Percentiles rank a stretch among this genome's conserved stretches.
Conservation (phyloP, 2,888 invertebrate species). For the Cataglyphis rosenhaueri region DNA sequence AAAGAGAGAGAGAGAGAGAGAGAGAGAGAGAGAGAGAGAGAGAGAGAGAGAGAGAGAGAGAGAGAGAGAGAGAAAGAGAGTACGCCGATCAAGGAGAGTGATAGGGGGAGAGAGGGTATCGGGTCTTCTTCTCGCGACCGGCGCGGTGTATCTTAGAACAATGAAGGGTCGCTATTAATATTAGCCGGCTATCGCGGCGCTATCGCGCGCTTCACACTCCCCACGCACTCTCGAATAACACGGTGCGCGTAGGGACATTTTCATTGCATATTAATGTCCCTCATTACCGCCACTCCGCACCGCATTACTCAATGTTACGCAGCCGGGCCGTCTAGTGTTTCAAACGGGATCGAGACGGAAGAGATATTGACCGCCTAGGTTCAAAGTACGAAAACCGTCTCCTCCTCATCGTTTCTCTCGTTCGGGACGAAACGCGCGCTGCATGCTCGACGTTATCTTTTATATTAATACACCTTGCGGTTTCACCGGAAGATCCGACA, state of each 20-base stretch:
- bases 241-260: constrained; percentile 82
- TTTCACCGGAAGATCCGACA: constrained; percentile 7
- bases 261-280: constrained; percentile 83
- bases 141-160: constrained; percentile 68
- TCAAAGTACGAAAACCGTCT: constrained; percentile 67
- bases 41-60: no score
- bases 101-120: not conserved
- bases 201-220: constrained; percentile 82
- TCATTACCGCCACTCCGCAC: constrained; percentile 83
- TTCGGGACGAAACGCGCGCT: not conserved
- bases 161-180: constrained; percentile 82
- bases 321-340: constrained; percentile 81
- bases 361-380: constrained; percentile 72
- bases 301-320: constrained; percentile 83
- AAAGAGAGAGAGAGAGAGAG: not conserved
- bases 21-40: not conserved
- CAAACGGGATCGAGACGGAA: constrained; percentile 77
- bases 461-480: constrained; percentile 9
- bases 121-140: constrained; percentile 15
- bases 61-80: no score
- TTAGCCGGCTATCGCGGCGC: constrained; percentile 80
- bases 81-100: not conserved
- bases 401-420: constrained; percentile 14
- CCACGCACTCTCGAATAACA: constrained; percentile 83
- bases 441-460: constrained; percentile 20